phyloP scores from a whole-genome alignment of 2,113 vertebrate genomes.

The Tor tambroides region DNA sequence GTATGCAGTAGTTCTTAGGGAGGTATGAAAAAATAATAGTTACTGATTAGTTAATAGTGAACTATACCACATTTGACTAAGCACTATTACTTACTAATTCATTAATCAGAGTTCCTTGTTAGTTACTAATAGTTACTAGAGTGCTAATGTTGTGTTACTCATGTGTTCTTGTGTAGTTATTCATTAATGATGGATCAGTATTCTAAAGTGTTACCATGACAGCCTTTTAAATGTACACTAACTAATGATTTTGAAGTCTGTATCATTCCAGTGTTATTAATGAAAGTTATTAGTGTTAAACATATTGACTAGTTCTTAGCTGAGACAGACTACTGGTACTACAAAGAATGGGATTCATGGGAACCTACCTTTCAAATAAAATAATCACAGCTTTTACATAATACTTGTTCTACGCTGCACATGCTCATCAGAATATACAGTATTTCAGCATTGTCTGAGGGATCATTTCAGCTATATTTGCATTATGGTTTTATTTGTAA shows the following conservation, averaged over 20 bases:
- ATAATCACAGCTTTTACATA: neutral
- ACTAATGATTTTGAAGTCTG: neutral
- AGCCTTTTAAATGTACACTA: neutral
- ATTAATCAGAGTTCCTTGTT: too few species aligned
- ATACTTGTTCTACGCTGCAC: neutral
- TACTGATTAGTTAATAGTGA: too few species aligned
- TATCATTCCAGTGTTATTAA: neutral
- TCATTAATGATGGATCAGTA: too few species aligned
- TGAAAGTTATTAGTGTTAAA: neutral
- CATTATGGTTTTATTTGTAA: neutral
- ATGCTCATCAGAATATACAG: neutral
- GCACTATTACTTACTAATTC: too few species aligned
- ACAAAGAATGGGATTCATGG: neutral
- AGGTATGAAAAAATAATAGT: too few species aligned
- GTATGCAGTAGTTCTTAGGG: too few species aligned
- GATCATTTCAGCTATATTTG: neutral
- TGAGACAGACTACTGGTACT: neutral
- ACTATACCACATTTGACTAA: too few species aligned
- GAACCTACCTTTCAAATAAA: neutral
- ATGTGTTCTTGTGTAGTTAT: too few species aligned
- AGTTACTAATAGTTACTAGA: too few species aligned
- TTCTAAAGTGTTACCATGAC: too few species aligned
- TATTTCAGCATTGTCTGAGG: neutral
- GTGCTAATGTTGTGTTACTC: too few species aligned
- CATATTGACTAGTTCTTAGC: neutral